Evolutionary conservation across 2,888 invertebrate genomes (phyloP), one percentile per base, ranked within the genome.

Genomic region (Eucera pruinosa): DNA sequence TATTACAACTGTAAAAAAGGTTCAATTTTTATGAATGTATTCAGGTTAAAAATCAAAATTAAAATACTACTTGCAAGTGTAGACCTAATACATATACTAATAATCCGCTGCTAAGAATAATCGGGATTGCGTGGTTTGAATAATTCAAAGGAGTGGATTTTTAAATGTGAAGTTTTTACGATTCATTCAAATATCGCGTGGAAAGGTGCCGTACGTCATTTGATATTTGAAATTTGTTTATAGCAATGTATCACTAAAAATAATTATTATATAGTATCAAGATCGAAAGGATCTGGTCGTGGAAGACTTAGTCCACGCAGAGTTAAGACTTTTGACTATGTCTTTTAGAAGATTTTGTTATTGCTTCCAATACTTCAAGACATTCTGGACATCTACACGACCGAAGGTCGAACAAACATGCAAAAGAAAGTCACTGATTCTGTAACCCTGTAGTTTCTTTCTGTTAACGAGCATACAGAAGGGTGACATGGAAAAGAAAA

Each of bases 361-460:
- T 39, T 41, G 27, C 55, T 5, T 41, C 55, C 58, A 64, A 65
- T 78, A 69, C 74, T 55, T 55, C 54, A 68, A 15, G 33, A 11
- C 20, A 36, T 58, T 64, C 52, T 6, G 18, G 27, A 20, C 36
- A n/a, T 18, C 45, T 54, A 23, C 9, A 13, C n/a, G 57, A 36
- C 39, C 23, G 54, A 25, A 30, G 64, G 36, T 25, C 45, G 39
- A 58, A 48, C 61, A 47, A 23, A 50, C 64, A 36, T 47, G 64
- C 65, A 15, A 66, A 66, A 57, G 25, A 41, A n/a, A 43, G 4
- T 36, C 30, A 18, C 20, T 39, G 36, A 47, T 23, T 43, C 45
- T 43, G 50, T 58, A n/a, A 18, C 55, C 50, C 48, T 66, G 23
- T 50, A 61, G 2, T 62, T 45, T 58, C 15, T 25, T 23, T 6